Percentiles rank a stretch among this genome's conserved stretches.
phyloP scores from a whole-genome alignment of 2,888 invertebrate genomes.

The Pasiphila rectangulata region DNA sequence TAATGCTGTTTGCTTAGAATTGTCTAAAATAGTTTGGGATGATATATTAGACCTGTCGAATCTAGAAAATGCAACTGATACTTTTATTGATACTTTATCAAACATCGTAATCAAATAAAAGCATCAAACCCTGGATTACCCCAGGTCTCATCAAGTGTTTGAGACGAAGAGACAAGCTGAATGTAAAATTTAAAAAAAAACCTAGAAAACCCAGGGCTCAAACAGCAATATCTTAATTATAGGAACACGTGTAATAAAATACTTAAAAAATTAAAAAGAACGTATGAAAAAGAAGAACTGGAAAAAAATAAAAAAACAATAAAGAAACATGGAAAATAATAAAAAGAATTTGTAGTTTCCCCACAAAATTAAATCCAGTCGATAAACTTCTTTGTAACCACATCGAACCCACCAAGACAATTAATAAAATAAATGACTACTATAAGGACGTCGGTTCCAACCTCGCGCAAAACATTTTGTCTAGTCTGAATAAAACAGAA shows the following conservation, averaged over 20 bases:
- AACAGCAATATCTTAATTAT: slow-evolving; percentile 1
- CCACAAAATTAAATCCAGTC: slow-evolving; percentile 1
- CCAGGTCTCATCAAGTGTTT: neutral
- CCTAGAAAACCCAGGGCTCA: neutral
- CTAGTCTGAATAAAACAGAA: neutral
- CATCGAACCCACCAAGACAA: neutral
- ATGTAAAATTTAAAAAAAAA: slow-evolving; percentile 6
- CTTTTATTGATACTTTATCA: neutral
- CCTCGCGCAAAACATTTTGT: neutral
- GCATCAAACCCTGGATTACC: slow-evolving; percentile 6
- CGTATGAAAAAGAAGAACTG: slow-evolving; percentile 1
- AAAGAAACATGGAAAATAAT: slow-evolving; percentile 6
- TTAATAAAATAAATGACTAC: slow-evolving; percentile 2
- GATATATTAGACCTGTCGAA: neutral
- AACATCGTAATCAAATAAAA: neutral
- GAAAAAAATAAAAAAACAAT: neutral
- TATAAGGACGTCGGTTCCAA: slow-evolving; percentile 1
- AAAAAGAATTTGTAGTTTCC: slow-evolving; percentile 3
- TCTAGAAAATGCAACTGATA: slow-evolving; percentile 3
- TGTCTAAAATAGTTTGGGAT: neutral
- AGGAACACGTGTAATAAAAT: slow-evolving; percentile 1
- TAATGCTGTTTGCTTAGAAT: neutral
- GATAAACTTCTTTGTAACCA: neutral
- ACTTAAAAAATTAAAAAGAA: neutral
- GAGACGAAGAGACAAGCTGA: slow-evolving; percentile 3